Conservation (phyloP, 2,888 invertebrate genomes). For the Ischnus inquisitorius region DNA sequence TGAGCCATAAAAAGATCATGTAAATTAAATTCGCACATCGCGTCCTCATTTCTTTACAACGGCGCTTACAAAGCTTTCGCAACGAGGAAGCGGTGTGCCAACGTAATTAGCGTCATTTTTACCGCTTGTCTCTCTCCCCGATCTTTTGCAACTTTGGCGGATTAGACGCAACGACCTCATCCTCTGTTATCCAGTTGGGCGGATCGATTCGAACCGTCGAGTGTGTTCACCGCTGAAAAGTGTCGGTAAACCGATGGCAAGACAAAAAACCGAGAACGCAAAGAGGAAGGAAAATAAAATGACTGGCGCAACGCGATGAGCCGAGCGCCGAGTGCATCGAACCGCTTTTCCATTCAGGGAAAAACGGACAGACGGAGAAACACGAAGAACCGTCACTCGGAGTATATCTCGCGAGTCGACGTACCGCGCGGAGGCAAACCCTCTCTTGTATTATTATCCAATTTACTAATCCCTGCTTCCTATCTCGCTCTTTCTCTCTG, state of each 20-base stretch:
- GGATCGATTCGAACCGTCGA: conserved; percentile 44
- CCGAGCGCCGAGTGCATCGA: conserved; percentile 72
- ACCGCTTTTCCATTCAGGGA: conserved; percentile 75
- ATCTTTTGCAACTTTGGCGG: background rate
- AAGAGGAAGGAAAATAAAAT: background rate
- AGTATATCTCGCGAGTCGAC: conserved; percentile 37
- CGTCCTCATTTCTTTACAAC: too few species aligned
- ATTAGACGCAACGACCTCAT: conserved; percentile 6
- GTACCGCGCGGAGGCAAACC: conserved; percentile 16
- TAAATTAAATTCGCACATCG: too few species aligned
- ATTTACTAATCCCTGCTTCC: conserved; percentile 59
- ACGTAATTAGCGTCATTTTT: too few species aligned
- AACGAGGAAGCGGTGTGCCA: too few species aligned
- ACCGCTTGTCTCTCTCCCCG: background rate
- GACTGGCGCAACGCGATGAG: conserved; percentile 44
- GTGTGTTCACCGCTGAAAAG: conserved; percentile 40
- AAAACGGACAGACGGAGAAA: conserved; percentile 22
- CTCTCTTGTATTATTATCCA: conserved; percentile 44
- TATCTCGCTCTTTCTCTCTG: conserved; percentile 32
- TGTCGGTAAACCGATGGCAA: conserved; percentile 3
- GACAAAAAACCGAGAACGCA: background rate
- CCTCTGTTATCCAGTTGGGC: conserved; percentile 23
- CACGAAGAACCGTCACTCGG: conserved; percentile 36
- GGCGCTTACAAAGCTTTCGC: too few species aligned
- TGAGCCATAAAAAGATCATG: too few species aligned